phyloP scores from a whole-genome alignment of 2,888 invertebrate species.

The Gortyna flavago region DNA sequence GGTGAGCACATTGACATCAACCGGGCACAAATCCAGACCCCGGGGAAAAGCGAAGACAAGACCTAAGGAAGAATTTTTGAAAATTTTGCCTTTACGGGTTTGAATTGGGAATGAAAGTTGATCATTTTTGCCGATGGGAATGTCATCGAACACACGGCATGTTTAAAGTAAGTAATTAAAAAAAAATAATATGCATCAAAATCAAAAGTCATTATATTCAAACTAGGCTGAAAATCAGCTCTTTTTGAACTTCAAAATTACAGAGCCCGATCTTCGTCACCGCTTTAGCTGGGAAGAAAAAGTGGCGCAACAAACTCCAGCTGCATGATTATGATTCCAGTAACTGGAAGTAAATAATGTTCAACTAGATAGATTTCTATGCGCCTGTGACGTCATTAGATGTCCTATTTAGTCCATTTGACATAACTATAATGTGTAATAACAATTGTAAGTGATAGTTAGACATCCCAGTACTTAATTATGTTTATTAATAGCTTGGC shows the following conservation, averaged over 20 bases:
- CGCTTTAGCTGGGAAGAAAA: not conserved
- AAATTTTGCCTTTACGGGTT: not conserved
- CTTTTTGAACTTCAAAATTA: not conserved
- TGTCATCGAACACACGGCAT: not conserved
- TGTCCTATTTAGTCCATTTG: constrained; percentile 45
- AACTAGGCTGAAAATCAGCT: not conserved
- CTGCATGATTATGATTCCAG: not conserved
- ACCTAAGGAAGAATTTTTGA: not conserved
- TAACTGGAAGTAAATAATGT: constrained; percentile 15
- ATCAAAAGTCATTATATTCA: not conserved
- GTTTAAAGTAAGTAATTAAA: no score
- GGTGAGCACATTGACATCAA: no score
- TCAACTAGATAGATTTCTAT: constrained; percentile 7
- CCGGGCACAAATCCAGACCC: no score
- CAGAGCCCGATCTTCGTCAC: not conserved
- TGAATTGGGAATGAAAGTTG: not conserved
- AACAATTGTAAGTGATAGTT: constrained; percentile 54
- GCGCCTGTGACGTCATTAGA: constrained; percentile 41
- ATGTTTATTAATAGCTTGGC: constrained; percentile 48
- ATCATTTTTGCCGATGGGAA: no score
- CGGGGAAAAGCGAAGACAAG: no score
- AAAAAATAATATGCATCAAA: no score
- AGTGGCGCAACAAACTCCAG: not conserved
- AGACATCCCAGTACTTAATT: constrained; percentile 45
- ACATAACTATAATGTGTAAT: constrained; percentile 33